Percentiles rank a stretch among this genome's conserved stretches.
Conservation (phyloP, 1,140 invertebrate genomes). For the Brachionus angularis region DNA sequence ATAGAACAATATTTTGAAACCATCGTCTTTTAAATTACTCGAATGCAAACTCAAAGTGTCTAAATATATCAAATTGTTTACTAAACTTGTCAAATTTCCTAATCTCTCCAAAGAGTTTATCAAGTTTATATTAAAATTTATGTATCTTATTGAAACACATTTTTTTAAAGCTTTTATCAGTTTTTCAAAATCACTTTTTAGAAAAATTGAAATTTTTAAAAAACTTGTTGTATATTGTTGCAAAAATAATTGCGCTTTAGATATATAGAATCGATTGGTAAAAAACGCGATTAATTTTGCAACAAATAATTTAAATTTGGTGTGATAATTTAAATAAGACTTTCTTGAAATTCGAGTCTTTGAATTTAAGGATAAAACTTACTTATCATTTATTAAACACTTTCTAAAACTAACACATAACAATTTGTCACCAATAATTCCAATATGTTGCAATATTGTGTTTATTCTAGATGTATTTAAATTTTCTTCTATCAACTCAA, state of each 20-base stretch:
- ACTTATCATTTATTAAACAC: slow-evolving; percentile 16
- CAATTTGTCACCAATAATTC: neutral
- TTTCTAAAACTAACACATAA: slow-evolving; percentile 27
- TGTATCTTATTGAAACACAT: slow-evolving; percentile 18
- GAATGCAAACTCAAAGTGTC: slow-evolving; percentile 40
- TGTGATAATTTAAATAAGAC: too few relatives aligned
- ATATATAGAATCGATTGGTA: too few relatives aligned
- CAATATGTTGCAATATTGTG: slow-evolving; percentile 7
- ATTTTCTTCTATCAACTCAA: slow-evolving; percentile 24
- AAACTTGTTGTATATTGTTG: too few relatives aligned
- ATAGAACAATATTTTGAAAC: slow-evolving; percentile 1
- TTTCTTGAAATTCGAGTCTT: neutral
- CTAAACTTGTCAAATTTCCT: neutral
- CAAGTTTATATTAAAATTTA: slow-evolving; percentile 39
- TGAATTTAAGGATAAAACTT: slow-evolving; percentile 2
- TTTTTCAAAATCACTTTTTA: slow-evolving; percentile 42
- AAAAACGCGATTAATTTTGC: too few relatives aligned
- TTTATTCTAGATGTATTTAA: neutral
- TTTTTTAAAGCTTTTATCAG: slow-evolving; percentile 24
- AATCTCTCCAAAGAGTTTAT: slow-evolving; percentile 9
- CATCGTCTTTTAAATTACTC: slow-evolving; percentile 13
- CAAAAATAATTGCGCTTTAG: too few relatives aligned
- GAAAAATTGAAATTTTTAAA: too few relatives aligned
- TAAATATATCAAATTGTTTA: neutral
- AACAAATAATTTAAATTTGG: too few relatives aligned